Percentiles rank a stretch among this genome's conserved stretches.
Conservation (phyloP, 2,113 vertebrate genomes). For the Ptychochromis oligacanthus region DNA sequence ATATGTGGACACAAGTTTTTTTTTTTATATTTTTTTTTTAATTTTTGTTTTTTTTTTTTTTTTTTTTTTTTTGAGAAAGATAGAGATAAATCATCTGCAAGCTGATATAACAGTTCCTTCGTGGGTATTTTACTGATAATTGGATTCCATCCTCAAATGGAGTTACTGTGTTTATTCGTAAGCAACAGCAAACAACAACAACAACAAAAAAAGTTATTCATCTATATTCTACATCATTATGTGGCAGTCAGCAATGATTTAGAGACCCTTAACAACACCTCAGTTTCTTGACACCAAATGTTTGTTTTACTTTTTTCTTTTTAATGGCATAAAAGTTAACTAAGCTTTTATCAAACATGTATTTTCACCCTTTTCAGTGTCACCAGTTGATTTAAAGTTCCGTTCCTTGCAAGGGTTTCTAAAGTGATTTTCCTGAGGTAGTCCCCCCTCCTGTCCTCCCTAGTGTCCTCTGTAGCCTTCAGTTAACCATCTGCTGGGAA, state of each 20-base stretch:
- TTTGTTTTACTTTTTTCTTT: neutral
- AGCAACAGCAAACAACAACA: neutral
- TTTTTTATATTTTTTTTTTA: no score
- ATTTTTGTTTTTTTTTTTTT: neutral
- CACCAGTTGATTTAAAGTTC: slow-evolving; percentile 31
- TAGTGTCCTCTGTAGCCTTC: slow-evolving; percentile 49
- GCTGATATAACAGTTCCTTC: slow-evolving; percentile 6
- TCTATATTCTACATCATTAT: neutral
- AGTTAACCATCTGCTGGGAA: slow-evolving; percentile 66
- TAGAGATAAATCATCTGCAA: neutral
- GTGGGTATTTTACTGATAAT: slow-evolving; percentile 6
- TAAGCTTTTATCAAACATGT: neutral
- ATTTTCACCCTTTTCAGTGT: slow-evolving; percentile 19
- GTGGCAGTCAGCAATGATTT: neutral
- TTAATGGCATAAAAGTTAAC: neutral
- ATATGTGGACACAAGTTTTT: no score
- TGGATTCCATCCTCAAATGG: slow-evolving; percentile 6
- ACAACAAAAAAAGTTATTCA: neutral
- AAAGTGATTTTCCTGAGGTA: slow-evolving; percentile 28
- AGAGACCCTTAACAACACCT: neutral
- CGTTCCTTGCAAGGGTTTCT: neutral
- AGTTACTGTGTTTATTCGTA: neutral
- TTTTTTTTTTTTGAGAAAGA: neutral
- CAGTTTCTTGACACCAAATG: neutral
- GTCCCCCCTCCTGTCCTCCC: neutral